A percentile compares a stretch with the other conserved stretches of the same genome.
phyloP scores from a whole-genome alignment of 2,797 vertebrate genomes.

The Micromesistius poutassou region DNA sequence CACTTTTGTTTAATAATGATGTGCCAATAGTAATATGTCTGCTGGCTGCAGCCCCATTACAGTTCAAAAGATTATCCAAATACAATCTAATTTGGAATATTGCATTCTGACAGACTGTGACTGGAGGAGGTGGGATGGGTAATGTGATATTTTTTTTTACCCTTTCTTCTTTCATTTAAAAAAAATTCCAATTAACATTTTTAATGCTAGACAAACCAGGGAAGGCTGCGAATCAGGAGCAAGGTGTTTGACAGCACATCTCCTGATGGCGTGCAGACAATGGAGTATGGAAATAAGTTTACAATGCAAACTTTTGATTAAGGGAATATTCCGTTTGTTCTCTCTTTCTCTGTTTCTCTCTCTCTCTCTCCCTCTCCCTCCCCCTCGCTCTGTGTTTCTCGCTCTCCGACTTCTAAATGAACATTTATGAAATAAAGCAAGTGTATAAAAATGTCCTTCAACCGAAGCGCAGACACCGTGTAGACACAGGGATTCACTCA shows the following conservation, averaged over 20 bases:
- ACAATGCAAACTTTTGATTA: slow-evolving; percentile 64
- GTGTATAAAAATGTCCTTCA: slow-evolving; percentile 36
- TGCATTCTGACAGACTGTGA: slow-evolving; percentile 79
- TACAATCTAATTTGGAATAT: slow-evolving; percentile 85
- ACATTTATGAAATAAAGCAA: slow-evolving; percentile 38
- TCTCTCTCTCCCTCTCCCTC: not conserved
- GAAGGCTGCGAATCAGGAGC: slow-evolving; percentile 65
- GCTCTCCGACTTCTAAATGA: slow-evolving; percentile 52
- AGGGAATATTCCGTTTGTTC: slow-evolving; percentile 36
- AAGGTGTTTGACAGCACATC: slow-evolving; percentile 65
- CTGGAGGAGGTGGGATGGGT: slow-evolving; percentile 73
- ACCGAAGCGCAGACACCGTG: slow-evolving; percentile 29
- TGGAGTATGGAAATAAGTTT: slow-evolving; percentile 39
- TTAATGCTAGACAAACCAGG: slow-evolving; percentile 74
- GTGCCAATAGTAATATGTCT: slow-evolving; percentile 81
- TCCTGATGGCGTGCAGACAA: slow-evolving; percentile 59
- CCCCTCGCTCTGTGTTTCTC: slow-evolving; percentile 7
- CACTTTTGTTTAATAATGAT: slow-evolving; percentile 85
- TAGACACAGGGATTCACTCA: slow-evolving; percentile 36
- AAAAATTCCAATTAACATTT: slow-evolving; percentile 80
- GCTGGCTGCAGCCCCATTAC: slow-evolving; percentile 79
- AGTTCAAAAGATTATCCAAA: slow-evolving; percentile 85
- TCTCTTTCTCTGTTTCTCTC: not conserved
- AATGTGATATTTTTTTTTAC: slow-evolving; percentile 69
- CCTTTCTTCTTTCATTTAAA: slow-evolving; percentile 40